phyloP scores from a whole-genome alignment of 2,888 invertebrate genomes.

The Agrotis ipsilon region DNA sequence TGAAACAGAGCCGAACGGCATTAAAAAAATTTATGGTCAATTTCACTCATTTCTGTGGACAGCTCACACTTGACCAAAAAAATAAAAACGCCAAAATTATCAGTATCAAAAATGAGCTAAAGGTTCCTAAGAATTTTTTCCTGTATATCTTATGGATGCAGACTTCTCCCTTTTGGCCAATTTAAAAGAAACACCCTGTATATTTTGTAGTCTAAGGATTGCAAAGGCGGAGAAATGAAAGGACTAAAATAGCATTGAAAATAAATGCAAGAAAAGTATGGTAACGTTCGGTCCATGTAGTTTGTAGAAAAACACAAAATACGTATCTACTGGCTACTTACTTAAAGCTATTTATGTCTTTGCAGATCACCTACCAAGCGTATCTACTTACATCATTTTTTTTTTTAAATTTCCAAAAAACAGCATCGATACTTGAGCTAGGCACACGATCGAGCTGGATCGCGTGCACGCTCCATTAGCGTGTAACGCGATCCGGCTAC shows the following conservation, averaged over 20 bases:
- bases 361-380: slow-evolving; percentile 54
- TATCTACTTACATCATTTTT: slow-evolving; percentile 58
- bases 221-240: not conserved
- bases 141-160: too few relatives aligned
- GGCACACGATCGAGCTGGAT: slow-evolving; percentile 46
- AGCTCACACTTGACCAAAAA: too few relatives aligned
- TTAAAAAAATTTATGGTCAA: too few relatives aligned
- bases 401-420: slow-evolving; percentile 64
- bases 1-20: too few relatives aligned
- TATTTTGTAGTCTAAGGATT: not conserved
- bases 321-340: slow-evolving; percentile 7
- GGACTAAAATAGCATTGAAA: not conserved
- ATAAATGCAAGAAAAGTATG: not conserved
- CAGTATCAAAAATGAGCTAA: too few relatives aligned
- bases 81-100: too few relatives aligned
- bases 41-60: too few relatives aligned
- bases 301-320: slow-evolving; percentile 36
- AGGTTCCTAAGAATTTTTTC: too few relatives aligned
- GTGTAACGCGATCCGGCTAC: slow-evolving; percentile 60
- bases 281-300: not conserved
- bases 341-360: slow-evolving; percentile 40
- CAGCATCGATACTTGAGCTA: slow-evolving; percentile 58
- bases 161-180: too few relatives aligned
- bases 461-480: slow-evolving; percentile 67
- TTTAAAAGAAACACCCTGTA: too few relatives aligned